Evolutionary conservation across 2,888 invertebrate species (phyloP), one percentile per base, ranked within the genome.

Genomic region (Aleiodes leptofemur): DNA sequence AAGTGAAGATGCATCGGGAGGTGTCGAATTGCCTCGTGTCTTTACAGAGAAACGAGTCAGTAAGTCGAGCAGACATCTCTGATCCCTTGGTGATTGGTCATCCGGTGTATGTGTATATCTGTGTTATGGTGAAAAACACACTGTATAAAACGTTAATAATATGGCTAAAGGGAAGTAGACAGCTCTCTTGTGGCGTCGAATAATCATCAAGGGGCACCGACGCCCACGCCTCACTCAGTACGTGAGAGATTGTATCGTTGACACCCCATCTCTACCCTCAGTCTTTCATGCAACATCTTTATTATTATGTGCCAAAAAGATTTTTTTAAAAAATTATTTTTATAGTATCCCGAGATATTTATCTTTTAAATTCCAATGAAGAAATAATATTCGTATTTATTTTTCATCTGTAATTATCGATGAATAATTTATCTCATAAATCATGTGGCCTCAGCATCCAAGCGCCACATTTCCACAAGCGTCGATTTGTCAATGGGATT

Each of bases 171-270:
- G 59, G 59, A 59, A 31, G 31, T 43, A 43, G 34, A 59, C 59
- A 59, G 59, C 55, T 59, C 59, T 59, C n/a, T 59, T 59, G 11
- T 31, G n/a, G 34, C 31, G 59, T 59, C 31, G 59, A 59, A 59
- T 59, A 59, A 59, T 59, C 31, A 59, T 59, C 59, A 31, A 34
- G 59, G 59, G 59, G 59, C 59, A 23, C 59, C 31, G 34, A 31
- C 59, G 59, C 59, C 59, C 59, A 59, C 59, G 59, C 59, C 59
- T 59, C 31, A 14, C 31, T 57, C 34, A 11, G 34, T 59, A 59
- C 59, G 59, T 59, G 59, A 59, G 59, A 59, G 59, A 59, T 59
- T 59, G 59, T 34, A 59, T 59, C 59, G 59, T 59, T 59, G 34
- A 59, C 59, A 59, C 59, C 59, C 57, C 43, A 43, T 43, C 43